phyloP scores from a whole-genome alignment of 2,797 vertebrate genomes.

The Chrysocyon brachyurus region DNA sequence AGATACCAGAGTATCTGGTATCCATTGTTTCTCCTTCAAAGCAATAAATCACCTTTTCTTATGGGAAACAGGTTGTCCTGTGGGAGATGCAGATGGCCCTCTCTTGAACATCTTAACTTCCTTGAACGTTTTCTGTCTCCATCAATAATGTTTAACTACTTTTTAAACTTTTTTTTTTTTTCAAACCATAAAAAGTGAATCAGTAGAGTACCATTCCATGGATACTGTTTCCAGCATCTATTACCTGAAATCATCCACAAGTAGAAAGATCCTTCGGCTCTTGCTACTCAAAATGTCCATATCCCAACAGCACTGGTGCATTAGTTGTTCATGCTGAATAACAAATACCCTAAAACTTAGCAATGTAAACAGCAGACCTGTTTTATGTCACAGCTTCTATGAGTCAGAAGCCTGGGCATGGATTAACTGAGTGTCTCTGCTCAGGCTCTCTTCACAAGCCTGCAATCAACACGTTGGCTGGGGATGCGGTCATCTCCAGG shows the following conservation, averaged over 20 bases:
- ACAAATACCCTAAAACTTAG: background rate
- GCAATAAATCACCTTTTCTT: background rate
- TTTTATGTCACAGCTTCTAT: background rate
- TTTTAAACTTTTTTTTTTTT: background rate
- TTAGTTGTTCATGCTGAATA: background rate
- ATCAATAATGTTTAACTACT: background rate
- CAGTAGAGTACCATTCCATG: background rate
- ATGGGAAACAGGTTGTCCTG: background rate
- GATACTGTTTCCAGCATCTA: background rate
- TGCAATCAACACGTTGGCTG: background rate
- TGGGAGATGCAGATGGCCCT: background rate
- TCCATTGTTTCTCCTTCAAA: background rate
- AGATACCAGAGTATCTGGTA: background rate
- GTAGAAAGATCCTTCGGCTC: background rate
- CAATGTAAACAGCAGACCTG: background rate
- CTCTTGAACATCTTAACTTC: background rate
- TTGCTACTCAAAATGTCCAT: background rate
- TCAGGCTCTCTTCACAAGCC: background rate
- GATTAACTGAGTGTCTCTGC: background rate
- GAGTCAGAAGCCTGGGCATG: background rate
- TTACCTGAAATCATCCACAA: background rate
- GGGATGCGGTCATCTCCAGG: background rate
- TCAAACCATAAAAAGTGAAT: background rate
- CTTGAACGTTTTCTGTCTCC: background rate
- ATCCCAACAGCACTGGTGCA: background rate